Base-by-base conservation (phyloP, 2,797 vertebrate genomes). In the Syncerus caffer region DNA sequence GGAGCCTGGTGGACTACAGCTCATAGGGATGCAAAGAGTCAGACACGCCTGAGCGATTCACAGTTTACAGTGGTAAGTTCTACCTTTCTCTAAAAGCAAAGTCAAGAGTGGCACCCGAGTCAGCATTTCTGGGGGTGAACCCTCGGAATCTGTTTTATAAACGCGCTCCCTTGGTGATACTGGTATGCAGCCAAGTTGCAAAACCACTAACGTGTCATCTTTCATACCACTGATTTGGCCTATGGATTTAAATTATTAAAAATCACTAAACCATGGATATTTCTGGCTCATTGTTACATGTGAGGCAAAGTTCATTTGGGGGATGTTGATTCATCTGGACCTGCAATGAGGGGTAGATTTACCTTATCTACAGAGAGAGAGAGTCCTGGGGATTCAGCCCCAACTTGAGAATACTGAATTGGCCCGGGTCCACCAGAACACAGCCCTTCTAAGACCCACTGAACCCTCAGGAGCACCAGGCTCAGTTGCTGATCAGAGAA, bases 211-310 rank as follows among this genome's bases (percentile, higher is more conserved):
- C 58, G 50, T 50, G 50, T 58, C 85, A 92, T 60, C 86, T 84
- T 96, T 74, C 80, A 15, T 93, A 96, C 89, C 90, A 91, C 34
- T 58, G 38, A 95, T 27, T 85, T 96, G 94, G 94, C 85, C 88
- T 53, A 25, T 21, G 78, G 50, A n/a, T 82, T 96, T 85, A 60
- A 86, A 90, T 93, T 67, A 96, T 19, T 82, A 42, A 23, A 95
- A 96, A 50, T 97, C 96, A 87, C 88, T 88, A 97, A 96, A 67
- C 88, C 90, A 88, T 95, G 88, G 17, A 93, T 90, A 95, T 89
- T 93, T 85, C 90, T 90, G 94, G 95, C 88, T 96, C 60, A 92
- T 93, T 93, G 42, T 76, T 74, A 50, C 8, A 82, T 38, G 47
- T 85, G 45, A 95, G 95, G 87, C 62, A 93, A 95, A 96, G 79